These are phyloP conservation scores for Pedicia rivosa DNA, from an alignment of 2,888 invertebrate genomes.

Conservation along the genomic window DNA sequence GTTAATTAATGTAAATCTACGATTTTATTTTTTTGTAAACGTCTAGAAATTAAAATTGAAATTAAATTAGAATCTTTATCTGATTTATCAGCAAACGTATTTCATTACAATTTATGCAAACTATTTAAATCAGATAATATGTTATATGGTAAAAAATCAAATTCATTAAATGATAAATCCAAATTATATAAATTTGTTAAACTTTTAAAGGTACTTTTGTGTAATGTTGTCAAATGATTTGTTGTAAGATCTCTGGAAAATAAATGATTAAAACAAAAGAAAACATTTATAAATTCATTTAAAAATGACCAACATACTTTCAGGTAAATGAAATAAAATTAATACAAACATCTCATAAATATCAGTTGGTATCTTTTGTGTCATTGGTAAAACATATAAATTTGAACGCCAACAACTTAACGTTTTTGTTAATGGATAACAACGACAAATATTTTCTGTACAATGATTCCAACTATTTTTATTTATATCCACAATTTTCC, in stretches of 20 bases:
- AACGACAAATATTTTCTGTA: slow-evolving; percentile 44
- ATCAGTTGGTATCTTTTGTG: slow-evolving; percentile 45
- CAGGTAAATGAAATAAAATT: no score
- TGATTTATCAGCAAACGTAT: no score
- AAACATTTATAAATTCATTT: no score
- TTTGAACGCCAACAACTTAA: slow-evolving; percentile 47
- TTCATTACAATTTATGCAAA: slow-evolving; percentile 42
- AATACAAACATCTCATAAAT: slow-evolving; percentile 39
- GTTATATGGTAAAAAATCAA: slow-evolving; percentile 42
- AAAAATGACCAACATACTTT: no score
- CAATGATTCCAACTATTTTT: slow-evolving; percentile 40
- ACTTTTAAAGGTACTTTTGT: slow-evolving; percentile 44
- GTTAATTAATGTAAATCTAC: slow-evolving; percentile 35
- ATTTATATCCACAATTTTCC: slow-evolving; percentile 36
- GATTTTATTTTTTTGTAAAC: slow-evolving; percentile 40
- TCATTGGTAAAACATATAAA: slow-evolving; percentile 37
- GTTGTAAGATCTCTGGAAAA: slow-evolving; percentile 45
- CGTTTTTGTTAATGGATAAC: slow-evolving; percentile 43
- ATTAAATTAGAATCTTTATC: no score
- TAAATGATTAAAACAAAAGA: no score
- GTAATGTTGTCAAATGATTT: slow-evolving; percentile 45
- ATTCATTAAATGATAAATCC: slow-evolving; percentile 49
- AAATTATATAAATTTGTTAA: slow-evolving; percentile 40
- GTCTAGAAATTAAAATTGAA: no score
- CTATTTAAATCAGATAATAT: slow-evolving; percentile 42